These are phyloP conservation scores for Rhaphigaster nebulosa DNA, from an alignment of 2,888 invertebrate genomes.

Conservation along the genomic window DNA sequence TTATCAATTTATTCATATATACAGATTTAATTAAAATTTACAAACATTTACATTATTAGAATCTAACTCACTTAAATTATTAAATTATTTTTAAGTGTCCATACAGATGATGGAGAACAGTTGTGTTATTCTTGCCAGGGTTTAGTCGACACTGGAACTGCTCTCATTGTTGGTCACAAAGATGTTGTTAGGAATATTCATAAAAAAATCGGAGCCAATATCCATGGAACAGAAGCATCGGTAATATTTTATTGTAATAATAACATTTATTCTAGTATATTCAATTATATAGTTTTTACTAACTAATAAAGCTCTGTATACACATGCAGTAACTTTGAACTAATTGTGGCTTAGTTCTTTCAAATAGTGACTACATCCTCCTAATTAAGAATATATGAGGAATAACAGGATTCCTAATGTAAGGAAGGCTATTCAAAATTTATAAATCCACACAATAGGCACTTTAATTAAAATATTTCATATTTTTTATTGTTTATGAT, in stretches of 20 bases:
- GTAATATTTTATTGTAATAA: slow-evolving; percentile 61
- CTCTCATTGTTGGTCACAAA: slow-evolving; percentile 91
- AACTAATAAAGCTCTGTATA: not conserved
- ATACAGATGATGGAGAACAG: slow-evolving; percentile 54
- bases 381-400: no score
- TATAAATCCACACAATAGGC: no score
- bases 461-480: no score
- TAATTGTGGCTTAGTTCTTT: no score
- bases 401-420: no score
- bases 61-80: slow-evolving; percentile 2
- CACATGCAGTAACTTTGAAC: not conserved
- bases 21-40: not conserved
- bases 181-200: slow-evolving; percentile 86
- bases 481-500: no score
- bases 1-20: not conserved
- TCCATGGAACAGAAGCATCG: slow-evolving; percentile 82
- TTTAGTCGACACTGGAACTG: slow-evolving; percentile 97
- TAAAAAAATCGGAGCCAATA: slow-evolving; percentile 82
- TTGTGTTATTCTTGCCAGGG: slow-evolving; percentile 86
- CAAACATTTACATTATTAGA: not conserved
- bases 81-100: slow-evolving; percentile 53
- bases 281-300: not conserved
- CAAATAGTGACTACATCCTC: no score
- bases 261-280: not conserved
- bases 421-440: no score